Evolutionary conservation across 2,113 vertebrate genomes (phyloP), one percentile per base, ranked within the genome.

Genomic region (Protobothrops flavoviridis): DNA sequence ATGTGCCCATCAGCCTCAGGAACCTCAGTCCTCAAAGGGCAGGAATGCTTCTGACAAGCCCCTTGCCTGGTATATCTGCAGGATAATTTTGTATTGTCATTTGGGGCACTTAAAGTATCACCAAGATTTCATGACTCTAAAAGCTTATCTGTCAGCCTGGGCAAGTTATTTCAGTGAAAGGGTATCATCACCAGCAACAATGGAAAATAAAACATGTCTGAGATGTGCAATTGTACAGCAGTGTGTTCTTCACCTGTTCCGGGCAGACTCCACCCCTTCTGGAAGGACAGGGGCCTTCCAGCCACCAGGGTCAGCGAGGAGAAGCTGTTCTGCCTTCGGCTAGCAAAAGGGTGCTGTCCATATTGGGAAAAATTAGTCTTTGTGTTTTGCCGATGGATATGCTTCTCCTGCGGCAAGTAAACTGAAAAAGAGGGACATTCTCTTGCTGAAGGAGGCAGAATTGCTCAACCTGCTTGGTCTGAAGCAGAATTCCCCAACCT

Each of bases 81-180:
- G 95, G 95, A 94, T 97, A 95, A 94, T 97, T 96, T 95, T 96
- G 96, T 95, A 91, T 97, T 98, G 97, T 97, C 97, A 95, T 95
- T 97, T 96, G 95, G 95, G 95, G 95, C 96, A 95, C 89, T 95
- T 97, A 95, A 96, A 95, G 96, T 96, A 97, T 97, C 97, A 96
- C 11, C 33, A 95, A 94, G 96, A 95, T 96, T 97, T 96, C 95
- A 57, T 93, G 93, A 59, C 57, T 94, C 95, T 97, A 94, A 92
- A 97, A 97, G 96, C 97, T 95, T 93, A 93, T 90, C 96, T 97
- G 97, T 97, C 97, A 97, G 94, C 94, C 45, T 89, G 94, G 96
- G 81, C 92, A 91, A 96, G 96, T 95, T 96, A 96, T 97, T 97
- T 95, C 96, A 43, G 96, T 96, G 95, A 95, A 97, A 97, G 96